These are phyloP conservation scores for Passer montanus DNA, from an alignment of 2,113 vertebrate genomes.

Conservation along the genomic window DNA sequence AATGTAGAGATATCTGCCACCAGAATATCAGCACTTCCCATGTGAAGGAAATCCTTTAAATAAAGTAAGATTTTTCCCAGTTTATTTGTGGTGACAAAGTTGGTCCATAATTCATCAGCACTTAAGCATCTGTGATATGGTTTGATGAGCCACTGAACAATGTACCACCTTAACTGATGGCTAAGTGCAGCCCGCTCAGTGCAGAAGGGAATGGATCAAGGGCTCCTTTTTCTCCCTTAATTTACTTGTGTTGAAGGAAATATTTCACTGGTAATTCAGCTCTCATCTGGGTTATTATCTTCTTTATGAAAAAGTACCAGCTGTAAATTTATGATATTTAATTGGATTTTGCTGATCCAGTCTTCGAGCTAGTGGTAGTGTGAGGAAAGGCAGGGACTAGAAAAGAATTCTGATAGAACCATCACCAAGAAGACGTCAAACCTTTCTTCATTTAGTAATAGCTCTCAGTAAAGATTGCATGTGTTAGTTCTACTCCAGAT, in stretches of 20 bases:
- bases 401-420: constrained; percentile 1
- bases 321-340: constrained; percentile 11
- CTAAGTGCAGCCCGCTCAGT: not conserved
- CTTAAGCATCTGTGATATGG: not conserved
- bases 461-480: constrained; percentile 34
- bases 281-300: constrained; percentile 24
- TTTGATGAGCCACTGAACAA: not conserved
- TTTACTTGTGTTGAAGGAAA: constrained; percentile 9
- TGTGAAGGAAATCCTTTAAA: not conserved
- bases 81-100: not conserved
- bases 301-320: not conserved
- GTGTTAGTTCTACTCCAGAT: constrained; percentile 50
- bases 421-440: constrained; percentile 45
- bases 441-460: constrained; percentile 21
- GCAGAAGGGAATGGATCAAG: not conserved
- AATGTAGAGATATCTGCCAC: not conserved
- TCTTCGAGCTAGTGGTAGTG: not conserved
- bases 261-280: not conserved
- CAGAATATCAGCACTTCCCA: not conserved
- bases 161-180: not conserved
- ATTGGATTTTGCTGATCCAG: not conserved
- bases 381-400: not conserved
- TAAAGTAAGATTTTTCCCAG: not conserved
- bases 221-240: constrained; percentile 40
- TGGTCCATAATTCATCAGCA: not conserved